Base-by-base conservation (phyloP, 1,140 invertebrate species). In the Drosophila funebris region DNA sequence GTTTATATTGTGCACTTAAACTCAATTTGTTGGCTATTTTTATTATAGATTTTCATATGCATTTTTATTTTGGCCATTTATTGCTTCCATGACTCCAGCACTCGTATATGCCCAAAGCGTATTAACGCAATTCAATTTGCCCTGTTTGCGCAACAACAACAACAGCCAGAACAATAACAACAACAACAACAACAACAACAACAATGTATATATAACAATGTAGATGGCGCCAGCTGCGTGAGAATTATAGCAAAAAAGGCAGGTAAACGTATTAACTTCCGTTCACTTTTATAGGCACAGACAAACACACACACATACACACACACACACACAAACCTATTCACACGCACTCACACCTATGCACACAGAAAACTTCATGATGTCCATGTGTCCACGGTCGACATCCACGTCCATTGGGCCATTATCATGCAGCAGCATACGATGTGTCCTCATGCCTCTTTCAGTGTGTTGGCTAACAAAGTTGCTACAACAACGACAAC, bases 181-280 rank as follows among this genome's bases (percentile, higher is more conserved):
- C 22, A 33, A 16, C 36, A 20, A 27, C 36, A 48, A 33, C 27
- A 24, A 31, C 29, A 58, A 31, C 31, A 20, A 16, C 46, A 22
- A 18, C 37, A 43, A 29, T 11, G 11, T 56, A 44, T 18, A 48
- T 36, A 36, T 66, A 67, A 56, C 73, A 73, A 73, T 68, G 73
- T 78, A 53, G 70, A 58, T 73, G 63, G 70, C 70, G 71, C 36
- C 83, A 87, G 60, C 78, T 82, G 82, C 50, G 54, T 48, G 29
- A 18, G 50, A 57, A 48, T 27, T 72, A 67, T 67, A 31, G 69
- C 54, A 76, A 67, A 54, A 67, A 64, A 48, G 44, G 31, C 56
- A 75, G 77, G 78, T 85, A 85, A 85, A 85, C 81, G 83, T 87
- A 85, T 87, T 87, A 88, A 87, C 82, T 87, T 87, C 82, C 82